Percentiles rank a stretch among this genome's conserved stretches.
Evolutionary conservation across 2,888 invertebrate genomes (phyloP).

Genomic region (Lordiphosa fenestrarum): DNA sequence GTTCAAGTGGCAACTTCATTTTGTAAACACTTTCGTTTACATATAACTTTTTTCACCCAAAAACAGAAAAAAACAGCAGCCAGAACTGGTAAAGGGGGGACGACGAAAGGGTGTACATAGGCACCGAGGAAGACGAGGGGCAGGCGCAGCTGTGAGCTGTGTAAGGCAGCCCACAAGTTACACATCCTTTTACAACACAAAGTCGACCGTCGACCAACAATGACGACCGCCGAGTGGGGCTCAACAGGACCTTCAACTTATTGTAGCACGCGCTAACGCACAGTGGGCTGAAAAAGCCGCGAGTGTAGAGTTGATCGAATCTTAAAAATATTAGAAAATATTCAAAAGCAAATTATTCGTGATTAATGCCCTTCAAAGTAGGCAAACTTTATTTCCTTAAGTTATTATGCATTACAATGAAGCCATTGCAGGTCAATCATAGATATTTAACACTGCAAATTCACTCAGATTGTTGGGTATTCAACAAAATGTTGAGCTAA

Average conservation of each 20-base stretch:
- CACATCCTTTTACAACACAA: slow-evolving; percentile 66
- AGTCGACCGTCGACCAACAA: slow-evolving; percentile 54
- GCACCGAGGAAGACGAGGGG: not conserved
- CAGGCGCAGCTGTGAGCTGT: slow-evolving; percentile 27
- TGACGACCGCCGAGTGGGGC: slow-evolving; percentile 5
- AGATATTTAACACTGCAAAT: too few relatives aligned
- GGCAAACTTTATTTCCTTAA: too few relatives aligned
- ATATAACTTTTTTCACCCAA: slow-evolving; percentile 64
- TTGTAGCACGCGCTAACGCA: slow-evolving; percentile 13
- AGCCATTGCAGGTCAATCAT: too few relatives aligned
- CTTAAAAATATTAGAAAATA: too few relatives aligned
- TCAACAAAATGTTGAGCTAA: too few relatives aligned
- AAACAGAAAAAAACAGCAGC: slow-evolving; percentile 43
- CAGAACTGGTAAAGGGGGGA: slow-evolving; percentile 9
- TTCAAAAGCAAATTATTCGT: too few relatives aligned
- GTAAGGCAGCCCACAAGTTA: slow-evolving; percentile 73
- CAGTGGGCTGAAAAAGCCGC: slow-evolving; percentile 11
- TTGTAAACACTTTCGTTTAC: slow-evolving; percentile 75
- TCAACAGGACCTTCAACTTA: slow-evolving; percentile 29
- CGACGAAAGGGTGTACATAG: not conserved
- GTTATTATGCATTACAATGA: too few relatives aligned
- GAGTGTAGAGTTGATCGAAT: too few relatives aligned
- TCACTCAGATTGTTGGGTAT: too few relatives aligned
- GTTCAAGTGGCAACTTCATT: slow-evolving; percentile 75
- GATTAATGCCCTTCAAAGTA: too few relatives aligned